Conservation (phyloP, 2,113 vertebrate genomes). For the Anser cygnoides region DNA sequence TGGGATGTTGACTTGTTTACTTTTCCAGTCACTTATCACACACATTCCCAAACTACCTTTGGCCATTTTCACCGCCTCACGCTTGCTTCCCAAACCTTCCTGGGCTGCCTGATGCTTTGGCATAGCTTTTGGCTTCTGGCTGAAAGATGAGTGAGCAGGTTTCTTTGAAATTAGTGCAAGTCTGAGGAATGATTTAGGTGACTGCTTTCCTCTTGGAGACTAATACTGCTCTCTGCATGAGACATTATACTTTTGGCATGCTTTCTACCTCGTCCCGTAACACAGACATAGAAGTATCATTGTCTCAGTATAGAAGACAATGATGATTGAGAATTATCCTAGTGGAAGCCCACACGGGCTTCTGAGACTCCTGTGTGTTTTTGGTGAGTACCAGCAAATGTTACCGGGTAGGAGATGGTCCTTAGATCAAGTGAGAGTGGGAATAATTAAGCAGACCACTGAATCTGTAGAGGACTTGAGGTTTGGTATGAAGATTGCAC, state of each 20-base stretch:
- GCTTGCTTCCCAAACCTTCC: conserved; percentile 27
- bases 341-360: neutral
- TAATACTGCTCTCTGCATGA: conserved; percentile 42
- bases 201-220: conserved; percentile 38
- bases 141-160: conserved; percentile 55
- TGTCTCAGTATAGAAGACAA: conserved; percentile 23
- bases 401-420: neutral
- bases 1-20: conserved; percentile 29
- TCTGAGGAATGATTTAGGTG: conserved; percentile 66
- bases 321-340: accelerated
- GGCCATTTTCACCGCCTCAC: neutral
- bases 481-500: conserved; percentile 35
- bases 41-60: neutral
- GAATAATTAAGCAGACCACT: conserved; percentile 37
- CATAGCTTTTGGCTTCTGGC: conserved; percentile 39
- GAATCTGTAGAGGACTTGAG: neutral
- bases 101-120: conserved; percentile 34
- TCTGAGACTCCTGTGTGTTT: neutral
- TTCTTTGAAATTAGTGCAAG: conserved; percentile 52
- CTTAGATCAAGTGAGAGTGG: neutral
- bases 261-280: neutral
- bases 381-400: neutral
- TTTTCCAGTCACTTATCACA: neutral
- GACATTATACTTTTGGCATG: conserved; percentile 30
- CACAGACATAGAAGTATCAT: conserved; percentile 32